Conservation (phyloP, 2,797 vertebrate species). For the Aphelocoma californica region DNA sequence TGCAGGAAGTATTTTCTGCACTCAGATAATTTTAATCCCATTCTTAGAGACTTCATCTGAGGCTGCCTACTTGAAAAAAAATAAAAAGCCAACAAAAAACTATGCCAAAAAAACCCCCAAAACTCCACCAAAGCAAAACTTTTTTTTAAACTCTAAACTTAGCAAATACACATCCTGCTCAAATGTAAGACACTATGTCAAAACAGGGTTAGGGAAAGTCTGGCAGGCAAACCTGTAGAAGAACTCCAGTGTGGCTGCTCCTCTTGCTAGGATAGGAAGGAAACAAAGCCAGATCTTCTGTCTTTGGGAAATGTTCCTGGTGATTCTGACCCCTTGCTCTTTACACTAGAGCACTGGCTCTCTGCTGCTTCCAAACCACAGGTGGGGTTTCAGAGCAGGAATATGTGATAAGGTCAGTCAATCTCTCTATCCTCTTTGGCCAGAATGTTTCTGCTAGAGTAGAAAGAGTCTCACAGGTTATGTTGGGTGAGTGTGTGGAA, state of each 20-base stretch:
- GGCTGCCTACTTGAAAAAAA: background rate
- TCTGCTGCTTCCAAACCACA: background rate
- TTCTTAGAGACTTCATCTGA: background rate
- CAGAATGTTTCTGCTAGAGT: background rate
- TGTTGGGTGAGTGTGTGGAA: background rate
- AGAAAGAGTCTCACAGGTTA: background rate
- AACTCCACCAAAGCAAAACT: background rate
- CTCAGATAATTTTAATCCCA: background rate
- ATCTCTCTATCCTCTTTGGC: background rate
- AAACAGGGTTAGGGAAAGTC: background rate
- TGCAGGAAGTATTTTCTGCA: background rate
- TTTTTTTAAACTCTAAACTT: background rate
- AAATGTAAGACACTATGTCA: background rate
- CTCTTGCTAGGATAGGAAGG: background rate
- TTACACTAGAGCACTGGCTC: background rate
- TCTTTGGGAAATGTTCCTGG: background rate
- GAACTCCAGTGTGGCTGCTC: background rate
- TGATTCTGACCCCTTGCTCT: background rate
- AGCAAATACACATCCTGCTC: background rate
- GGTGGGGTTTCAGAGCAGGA: background rate
- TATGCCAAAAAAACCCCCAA: rapidly evolving
- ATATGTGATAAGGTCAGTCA: background rate
- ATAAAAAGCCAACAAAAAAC: background rate
- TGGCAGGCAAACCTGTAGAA: background rate
- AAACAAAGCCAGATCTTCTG: background rate